Evolutionary conservation across 2,113 vertebrate genomes (phyloP).

Genomic region (Falco punctatus): DNA sequence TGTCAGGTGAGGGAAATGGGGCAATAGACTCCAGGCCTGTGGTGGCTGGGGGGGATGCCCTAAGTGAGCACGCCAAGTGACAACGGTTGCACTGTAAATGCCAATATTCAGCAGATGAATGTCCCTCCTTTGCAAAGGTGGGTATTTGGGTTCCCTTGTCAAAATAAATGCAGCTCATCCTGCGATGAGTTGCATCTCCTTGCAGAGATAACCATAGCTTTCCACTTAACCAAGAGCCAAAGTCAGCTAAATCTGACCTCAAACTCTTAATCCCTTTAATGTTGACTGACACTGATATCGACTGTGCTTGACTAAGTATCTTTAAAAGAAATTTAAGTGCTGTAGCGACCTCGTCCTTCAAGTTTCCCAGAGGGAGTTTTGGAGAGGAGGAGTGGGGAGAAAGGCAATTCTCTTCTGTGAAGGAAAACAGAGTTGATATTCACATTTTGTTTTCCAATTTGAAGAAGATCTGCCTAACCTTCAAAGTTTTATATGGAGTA

Average conservation of each 20-base stretch:
- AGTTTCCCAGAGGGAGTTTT: neutral
- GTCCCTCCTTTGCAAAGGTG: neutral
- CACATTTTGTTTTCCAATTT: neutral
- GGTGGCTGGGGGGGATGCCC: neutral
- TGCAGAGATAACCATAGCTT: too few relatives aligned
- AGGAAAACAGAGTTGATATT: neutral
- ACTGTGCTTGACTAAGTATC: neutral
- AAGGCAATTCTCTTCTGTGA: neutral
- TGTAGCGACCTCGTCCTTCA: neutral
- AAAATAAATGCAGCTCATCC: neutral
- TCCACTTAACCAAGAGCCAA: neutral
- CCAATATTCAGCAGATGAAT: neutral
- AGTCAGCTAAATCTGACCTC: neutral
- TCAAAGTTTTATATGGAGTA: neutral
- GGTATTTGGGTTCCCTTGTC: neutral
- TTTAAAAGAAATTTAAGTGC: neutral
- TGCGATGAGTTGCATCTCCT: neutral
- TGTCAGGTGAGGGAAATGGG: neutral
- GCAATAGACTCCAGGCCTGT: neutral
- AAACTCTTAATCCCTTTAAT: neutral
- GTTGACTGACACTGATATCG: neutral
- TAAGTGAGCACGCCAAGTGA: neutral
- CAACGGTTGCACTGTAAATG: neutral
- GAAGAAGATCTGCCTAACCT: neutral
- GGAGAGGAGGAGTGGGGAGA: neutral